Evolutionary conservation across 2,888 invertebrate species (phyloP).

Genomic region (Heteromyza rotundicornis): DNA sequence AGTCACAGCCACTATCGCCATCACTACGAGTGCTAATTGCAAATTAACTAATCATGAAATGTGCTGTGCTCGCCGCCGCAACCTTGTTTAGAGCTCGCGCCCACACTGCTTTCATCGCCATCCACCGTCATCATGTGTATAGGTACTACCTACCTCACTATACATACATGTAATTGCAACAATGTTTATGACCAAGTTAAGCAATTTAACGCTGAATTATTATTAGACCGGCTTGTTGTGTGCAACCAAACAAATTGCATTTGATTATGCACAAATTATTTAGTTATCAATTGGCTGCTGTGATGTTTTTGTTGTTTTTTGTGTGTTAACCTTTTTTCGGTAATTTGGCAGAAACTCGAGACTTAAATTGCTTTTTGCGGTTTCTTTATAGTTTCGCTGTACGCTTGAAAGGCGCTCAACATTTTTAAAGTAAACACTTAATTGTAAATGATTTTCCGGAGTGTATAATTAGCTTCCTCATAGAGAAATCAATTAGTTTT

Average conservation of each 20-base stretch:
- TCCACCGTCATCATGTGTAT: no score
- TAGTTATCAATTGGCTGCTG: no score
- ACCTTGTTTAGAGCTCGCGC: constrained; percentile 12
- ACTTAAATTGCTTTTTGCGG: constrained; percentile 15
- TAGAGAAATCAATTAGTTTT: neutral
- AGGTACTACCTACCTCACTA: no score
- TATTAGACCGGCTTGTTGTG: neutral
- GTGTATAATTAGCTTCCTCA: neutral
- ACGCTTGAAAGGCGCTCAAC: neutral
- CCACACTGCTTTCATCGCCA: neutral
- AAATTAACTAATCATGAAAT: constrained; percentile 16
- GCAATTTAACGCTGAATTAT: constrained; percentile 15
- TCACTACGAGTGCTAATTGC: constrained; percentile 12
- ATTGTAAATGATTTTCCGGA: no score
- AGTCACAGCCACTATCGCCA: neutral
- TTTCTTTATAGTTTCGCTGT: neutral
- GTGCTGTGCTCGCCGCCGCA: constrained; percentile 1
- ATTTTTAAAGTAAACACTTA: no score
- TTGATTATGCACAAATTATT: neutral
- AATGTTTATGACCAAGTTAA: constrained; percentile 14
- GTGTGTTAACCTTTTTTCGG: neutral
- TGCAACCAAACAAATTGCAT: neutral
- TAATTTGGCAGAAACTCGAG: neutral
- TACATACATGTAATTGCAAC: no score
- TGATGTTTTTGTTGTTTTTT: constrained; percentile 6